These are phyloP conservation scores for Arctopsyche grandis DNA, from an alignment of 1,140 invertebrate genomes.

Conservation along the genomic window DNA sequence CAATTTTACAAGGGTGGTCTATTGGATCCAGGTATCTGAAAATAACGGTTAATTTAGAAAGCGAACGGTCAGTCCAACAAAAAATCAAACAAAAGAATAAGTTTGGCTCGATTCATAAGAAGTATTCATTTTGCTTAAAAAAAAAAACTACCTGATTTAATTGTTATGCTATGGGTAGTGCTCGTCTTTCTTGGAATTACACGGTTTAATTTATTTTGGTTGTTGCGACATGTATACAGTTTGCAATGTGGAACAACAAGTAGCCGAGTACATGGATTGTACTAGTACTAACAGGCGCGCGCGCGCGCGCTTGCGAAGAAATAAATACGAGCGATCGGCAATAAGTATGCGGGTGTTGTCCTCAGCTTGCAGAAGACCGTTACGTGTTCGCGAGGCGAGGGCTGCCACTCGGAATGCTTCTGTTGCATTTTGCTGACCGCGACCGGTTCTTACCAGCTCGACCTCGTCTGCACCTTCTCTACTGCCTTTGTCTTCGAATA, in stretches of 20 bases:
- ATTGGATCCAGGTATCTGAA: neutral
- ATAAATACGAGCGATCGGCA: no score
- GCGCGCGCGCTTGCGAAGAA: no score
- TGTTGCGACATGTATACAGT: no score
- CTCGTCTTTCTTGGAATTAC: no score
- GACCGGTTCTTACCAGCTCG: slow-evolving; percentile 23
- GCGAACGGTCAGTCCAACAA: neutral
- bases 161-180: no score
- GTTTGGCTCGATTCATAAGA: neutral
- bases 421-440: slow-evolving; percentile 19
- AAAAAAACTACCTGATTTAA: no score
- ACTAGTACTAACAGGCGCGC: no score
- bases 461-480: slow-evolving; percentile 5
- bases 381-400: neutral
- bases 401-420: slow-evolving; percentile 14
- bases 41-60: slow-evolving; percentile 1
- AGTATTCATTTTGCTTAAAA: neutral
- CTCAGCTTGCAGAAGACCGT: neutral
- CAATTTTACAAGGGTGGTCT: neutral
- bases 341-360: no score
- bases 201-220: no score
- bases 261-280: no score
- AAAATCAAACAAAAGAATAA: neutral
- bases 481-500: neutral
- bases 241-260: no score